Evolutionary conservation across 2,888 invertebrate species (phyloP).

Genomic region (Prosapia bicincta): DNA sequence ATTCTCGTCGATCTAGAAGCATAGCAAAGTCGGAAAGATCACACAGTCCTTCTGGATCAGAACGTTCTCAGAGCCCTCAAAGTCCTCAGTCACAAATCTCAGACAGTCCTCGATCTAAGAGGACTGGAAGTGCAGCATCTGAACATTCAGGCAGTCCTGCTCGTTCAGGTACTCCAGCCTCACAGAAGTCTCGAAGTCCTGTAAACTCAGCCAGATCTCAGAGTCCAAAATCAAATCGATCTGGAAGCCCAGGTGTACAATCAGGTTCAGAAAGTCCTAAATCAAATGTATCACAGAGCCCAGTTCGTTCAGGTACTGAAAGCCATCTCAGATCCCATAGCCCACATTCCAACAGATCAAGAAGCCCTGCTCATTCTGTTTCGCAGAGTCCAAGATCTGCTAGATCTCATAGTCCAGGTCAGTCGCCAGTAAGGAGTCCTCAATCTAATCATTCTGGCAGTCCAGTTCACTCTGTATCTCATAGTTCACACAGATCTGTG

Average conservation of each 20-base stretch:
- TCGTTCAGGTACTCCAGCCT: not conserved
- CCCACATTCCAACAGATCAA: not conserved
- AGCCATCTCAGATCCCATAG: not conserved
- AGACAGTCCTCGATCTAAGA: not conserved
- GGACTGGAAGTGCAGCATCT: not conserved
- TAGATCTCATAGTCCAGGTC: not conserved
- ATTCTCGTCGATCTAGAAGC: slow-evolving; percentile 15
- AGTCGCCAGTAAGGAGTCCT: not conserved
- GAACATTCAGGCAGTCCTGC: not conserved
- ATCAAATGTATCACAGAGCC: not conserved
- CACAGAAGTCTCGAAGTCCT: not conserved
- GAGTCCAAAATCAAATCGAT: not conserved
- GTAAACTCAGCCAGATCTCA: not conserved
- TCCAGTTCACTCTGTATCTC: not conserved
- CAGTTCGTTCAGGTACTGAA: not conserved
- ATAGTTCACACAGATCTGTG: not conserved
- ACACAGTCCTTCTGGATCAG: slow-evolving; percentile 20
- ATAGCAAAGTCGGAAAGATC: slow-evolving; percentile 30
- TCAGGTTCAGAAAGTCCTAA: not conserved
- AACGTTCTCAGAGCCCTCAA: not conserved
- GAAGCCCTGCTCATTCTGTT: not conserved
- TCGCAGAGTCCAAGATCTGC: not conserved
- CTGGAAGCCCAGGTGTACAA: not conserved
- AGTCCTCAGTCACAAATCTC: not conserved
- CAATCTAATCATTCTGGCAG: not conserved